phyloP scores from a whole-genome alignment of 2,113 vertebrate genomes.

The Malurus elegans region DNA sequence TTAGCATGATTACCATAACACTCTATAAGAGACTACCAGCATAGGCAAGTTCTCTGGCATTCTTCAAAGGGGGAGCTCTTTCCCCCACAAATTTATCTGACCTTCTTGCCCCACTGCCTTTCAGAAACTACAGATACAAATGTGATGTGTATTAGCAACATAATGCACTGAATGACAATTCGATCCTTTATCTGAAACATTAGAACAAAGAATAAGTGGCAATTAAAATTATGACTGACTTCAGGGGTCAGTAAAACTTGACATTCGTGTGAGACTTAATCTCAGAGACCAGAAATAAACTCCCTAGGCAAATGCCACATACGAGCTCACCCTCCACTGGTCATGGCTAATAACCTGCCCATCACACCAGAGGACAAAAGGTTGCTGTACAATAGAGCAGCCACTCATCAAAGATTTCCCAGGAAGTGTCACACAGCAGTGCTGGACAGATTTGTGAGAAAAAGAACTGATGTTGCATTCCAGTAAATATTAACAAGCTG shows the following conservation, averaged over 20 bases:
- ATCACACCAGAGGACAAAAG: constrained; percentile 26
- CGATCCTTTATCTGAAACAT: background rate
- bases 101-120: background rate
- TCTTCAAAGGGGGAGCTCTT: background rate
- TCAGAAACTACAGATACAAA: background rate
- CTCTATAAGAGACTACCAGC: background rate
- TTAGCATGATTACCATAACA: background rate
- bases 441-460: background rate
- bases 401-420: background rate
- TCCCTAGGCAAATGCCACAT: background rate
- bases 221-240: background rate
- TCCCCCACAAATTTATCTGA: background rate
- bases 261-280: background rate
- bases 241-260: background rate
- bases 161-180: background rate
- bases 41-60: background rate
- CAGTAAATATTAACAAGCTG: background rate
- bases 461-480: background rate
- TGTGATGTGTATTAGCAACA: background rate
- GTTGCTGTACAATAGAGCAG: background rate
- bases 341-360: background rate
- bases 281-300: background rate
- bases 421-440: background rate
- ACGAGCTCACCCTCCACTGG: background rate
- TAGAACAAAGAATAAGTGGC: background rate